Percentiles rank a stretch among this genome's conserved stretches.
These are phyloP conservation scores for Sacculina carcini DNA, from an alignment of 2,888 invertebrate species.

Conservation along the genomic window DNA sequence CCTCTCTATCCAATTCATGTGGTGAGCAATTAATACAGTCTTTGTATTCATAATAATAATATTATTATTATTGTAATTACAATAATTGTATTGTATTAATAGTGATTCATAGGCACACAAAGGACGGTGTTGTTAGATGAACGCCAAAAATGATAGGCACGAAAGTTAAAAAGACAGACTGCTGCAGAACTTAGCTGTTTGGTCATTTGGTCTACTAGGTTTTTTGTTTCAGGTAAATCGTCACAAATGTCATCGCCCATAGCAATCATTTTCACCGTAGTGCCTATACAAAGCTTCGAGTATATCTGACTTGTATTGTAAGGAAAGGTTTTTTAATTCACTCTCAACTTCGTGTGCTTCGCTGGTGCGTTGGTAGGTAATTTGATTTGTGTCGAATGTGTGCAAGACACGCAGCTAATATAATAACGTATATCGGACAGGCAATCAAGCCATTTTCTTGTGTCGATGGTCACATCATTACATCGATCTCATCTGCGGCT, in stretches of 20 bases:
- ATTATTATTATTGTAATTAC: background rate
- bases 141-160: too few species aligned
- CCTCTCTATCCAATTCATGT: constrained; percentile 97
- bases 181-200: too few species aligned
- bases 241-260: background rate
- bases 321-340: constrained; percentile 7
- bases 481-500: too few species aligned
- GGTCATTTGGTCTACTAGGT: too few species aligned
- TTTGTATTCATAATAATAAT: background rate
- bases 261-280: background rate
- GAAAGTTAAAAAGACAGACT: too few species aligned
- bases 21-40: constrained; percentile 27
- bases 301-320: background rate
- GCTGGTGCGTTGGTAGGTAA: too few species aligned
- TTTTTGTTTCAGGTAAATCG: background rate
- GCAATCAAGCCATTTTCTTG: too few species aligned
- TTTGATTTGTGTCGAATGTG: too few species aligned
- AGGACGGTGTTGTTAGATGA: background rate
- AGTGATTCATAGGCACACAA: background rate
- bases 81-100: background rate
- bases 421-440: too few species aligned
- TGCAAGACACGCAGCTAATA: too few species aligned
- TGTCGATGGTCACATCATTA: too few species aligned
- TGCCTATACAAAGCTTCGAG: background rate
- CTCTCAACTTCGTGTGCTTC: constrained; percentile 17